Conservation (phyloP, 2,888 invertebrate species). For the Tenthredo distinguenda region DNA sequence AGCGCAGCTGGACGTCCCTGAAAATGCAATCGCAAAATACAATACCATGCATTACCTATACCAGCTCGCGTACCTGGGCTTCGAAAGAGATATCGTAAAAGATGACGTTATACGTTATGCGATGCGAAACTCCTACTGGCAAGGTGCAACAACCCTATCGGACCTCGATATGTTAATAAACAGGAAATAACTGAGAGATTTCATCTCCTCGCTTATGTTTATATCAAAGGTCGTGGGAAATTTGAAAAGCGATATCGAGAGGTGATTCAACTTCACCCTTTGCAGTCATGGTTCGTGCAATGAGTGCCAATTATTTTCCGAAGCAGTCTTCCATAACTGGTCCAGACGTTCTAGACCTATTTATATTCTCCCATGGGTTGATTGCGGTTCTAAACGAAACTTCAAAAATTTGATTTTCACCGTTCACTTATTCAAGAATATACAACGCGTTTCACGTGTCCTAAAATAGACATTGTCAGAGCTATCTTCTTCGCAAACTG, state of each 20-base stretch:
- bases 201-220: neutral
- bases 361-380: neutral
- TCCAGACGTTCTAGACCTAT: neutral
- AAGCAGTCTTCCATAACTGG: neutral
- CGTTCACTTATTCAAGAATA: neutral
- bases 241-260: neutral
- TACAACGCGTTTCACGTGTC: neutral
- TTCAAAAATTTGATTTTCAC: neutral
- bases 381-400: neutral
- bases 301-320: neutral
- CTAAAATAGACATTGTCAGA: constrained; percentile 7
- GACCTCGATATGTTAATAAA: constrained; percentile 38
- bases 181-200: neutral
- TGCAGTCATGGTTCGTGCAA: neutral
- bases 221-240: neutral
- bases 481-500: neutral
- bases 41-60: constrained; percentile 75
- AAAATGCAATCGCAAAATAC: constrained; percentile 77
- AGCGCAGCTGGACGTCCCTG: constrained; percentile 74
- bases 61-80: constrained; percentile 58
- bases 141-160: constrained; percentile 16
- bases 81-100: constrained; percentile 75
- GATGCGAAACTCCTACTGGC: constrained; percentile 60
- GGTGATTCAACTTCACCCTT: neutral
- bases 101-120: constrained; percentile 76